A percentile compares a stretch with the other conserved stretches of the same genome.
phyloP scores from a whole-genome alignment of 92 coral and sea anemone species.

The Palythoa grandis region DNA sequence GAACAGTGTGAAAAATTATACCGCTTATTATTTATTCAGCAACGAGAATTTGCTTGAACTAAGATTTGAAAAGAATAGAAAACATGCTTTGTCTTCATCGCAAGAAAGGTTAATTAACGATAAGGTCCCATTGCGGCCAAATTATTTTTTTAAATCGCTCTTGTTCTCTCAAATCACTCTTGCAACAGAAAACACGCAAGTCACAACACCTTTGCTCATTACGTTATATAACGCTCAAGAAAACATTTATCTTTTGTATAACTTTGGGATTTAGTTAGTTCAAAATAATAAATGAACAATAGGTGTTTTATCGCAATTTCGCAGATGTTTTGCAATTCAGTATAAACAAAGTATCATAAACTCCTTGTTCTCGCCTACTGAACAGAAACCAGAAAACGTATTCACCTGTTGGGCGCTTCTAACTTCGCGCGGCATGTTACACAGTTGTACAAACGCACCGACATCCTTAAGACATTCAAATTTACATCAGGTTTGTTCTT shows the following conservation, averaged over 20 bases:
- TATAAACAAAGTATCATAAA: constrained; percentile 8
- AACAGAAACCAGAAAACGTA: not conserved
- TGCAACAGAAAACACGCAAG: not conserved
- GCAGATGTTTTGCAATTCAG: not conserved
- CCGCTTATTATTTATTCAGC: not conserved
- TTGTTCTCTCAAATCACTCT: not conserved
- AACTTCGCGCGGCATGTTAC: not conserved
- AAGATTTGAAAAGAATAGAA: not conserved
- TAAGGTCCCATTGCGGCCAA: not conserved
- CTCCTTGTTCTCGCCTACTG: not conserved
- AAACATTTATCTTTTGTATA: not conserved
- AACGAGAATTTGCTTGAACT: not conserved
- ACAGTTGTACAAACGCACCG: constrained; percentile 4
- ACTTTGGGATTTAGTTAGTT: not conserved
- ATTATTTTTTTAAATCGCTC: not conserved
- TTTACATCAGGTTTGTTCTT: too few relatives aligned
- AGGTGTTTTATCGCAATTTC: not conserved
- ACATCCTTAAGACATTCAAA: not conserved
- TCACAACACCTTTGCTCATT: not conserved
- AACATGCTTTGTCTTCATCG: not conserved
- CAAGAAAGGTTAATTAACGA: not conserved
- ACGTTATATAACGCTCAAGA: not conserved
- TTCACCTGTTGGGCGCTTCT: constrained; percentile 18
- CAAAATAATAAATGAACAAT: not conserved
- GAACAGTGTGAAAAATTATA: not conserved